Evolutionary conservation across 2,113 vertebrate species (phyloP).

Genomic region (Pedionomus torquatus): DNA sequence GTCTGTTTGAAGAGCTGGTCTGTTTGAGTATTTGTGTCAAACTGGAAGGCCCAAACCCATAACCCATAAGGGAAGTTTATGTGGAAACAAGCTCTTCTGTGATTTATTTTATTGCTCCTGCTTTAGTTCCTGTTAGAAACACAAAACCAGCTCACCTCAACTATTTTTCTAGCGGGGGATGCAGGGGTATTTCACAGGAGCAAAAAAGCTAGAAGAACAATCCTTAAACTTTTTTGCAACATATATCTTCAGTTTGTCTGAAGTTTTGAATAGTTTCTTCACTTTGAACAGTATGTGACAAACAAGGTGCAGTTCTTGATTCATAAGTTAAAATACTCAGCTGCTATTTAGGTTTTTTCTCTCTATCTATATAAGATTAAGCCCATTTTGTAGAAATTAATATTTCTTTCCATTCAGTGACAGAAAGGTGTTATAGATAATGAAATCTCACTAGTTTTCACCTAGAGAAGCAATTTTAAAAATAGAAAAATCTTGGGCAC

Average conservation of each 20-base stretch:
- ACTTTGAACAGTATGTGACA: not conserved
- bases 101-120: not conserved
- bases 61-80: not conserved
- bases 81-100: not conserved
- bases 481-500: not conserved
- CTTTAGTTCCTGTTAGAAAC: not conserved
- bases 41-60: accelerated
- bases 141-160: not conserved
- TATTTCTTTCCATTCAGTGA: not conserved
- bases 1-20: not conserved
- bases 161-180: accelerated
- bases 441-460: not conserved
- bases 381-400: not conserved
- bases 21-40: not conserved
- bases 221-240: not conserved
- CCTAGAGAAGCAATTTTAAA: not conserved
- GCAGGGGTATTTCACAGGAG: not conserved
- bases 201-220: not conserved
- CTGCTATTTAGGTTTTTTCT: not conserved
- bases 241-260: not conserved
- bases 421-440: not conserved
- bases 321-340: not conserved
- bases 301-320: not conserved
- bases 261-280: not conserved
- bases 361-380: not conserved